Conservation (phyloP, 2,113 vertebrate species). For the Oryzias woworae region DNA sequence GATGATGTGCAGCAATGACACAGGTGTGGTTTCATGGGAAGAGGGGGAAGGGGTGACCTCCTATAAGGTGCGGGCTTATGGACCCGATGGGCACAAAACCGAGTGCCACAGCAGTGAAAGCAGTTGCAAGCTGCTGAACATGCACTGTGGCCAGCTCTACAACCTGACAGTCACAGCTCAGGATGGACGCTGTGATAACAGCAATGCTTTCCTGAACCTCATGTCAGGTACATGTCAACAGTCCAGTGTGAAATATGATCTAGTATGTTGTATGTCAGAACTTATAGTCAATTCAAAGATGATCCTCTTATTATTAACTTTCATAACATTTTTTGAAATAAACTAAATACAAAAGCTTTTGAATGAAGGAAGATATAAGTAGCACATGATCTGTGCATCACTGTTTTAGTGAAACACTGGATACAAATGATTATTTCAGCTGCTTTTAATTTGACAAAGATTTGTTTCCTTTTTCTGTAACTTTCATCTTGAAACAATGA, state of each 20-base stretch:
- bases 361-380: too few species aligned
- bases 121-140: conserved; percentile 58
- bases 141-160: conserved; percentile 77
- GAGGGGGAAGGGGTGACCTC: conserved; percentile 40
- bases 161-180: conserved; percentile 70
- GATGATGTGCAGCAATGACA: conserved; percentile 63
- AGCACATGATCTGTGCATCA: too few species aligned
- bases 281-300: too few species aligned
- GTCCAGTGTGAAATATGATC: neutral
- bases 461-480: too few species aligned
- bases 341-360: too few species aligned
- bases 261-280: too few species aligned
- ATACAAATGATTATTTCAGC: too few species aligned
- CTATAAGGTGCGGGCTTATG: conserved; percentile 66
- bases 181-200: conserved; percentile 70
- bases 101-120: conserved; percentile 49
- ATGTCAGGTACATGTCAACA: conserved; percentile 59
- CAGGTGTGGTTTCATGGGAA: conserved; percentile 72
- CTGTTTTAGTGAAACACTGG: too few species aligned
- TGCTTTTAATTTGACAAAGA: too few species aligned
- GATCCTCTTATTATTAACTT: too few species aligned
- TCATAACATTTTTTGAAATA: too few species aligned
- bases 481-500: too few species aligned
- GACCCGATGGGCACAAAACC: conserved; percentile 57
- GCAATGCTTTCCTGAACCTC: conserved; percentile 39